Evolutionary conservation across 2,888 invertebrate genomes (phyloP).

Genomic region (Lochmaea crataegi): DNA sequence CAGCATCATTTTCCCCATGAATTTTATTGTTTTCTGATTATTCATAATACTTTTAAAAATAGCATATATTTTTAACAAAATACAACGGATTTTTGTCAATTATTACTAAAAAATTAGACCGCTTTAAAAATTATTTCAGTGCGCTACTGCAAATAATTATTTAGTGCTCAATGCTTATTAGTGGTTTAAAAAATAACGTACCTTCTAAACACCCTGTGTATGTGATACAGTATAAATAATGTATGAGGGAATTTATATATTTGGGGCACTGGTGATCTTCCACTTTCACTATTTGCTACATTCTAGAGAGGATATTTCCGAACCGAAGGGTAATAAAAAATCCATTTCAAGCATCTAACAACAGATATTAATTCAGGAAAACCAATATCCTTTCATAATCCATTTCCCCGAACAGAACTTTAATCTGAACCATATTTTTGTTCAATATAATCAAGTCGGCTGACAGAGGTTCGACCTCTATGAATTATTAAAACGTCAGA

Average conservation of each 20-base stretch:
- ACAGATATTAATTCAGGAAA: constrained; percentile 21
- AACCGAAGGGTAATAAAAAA: not conserved
- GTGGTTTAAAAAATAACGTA: not conserved
- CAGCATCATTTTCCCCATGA: too few relatives aligned
- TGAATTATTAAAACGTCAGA: constrained; percentile 37
- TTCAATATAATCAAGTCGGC: constrained; percentile 29
- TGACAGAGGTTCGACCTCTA: constrained; percentile 32
- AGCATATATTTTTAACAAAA: too few relatives aligned
- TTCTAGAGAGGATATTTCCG: not conserved
- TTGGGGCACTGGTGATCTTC: not conserved
- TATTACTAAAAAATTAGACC: too few relatives aligned
- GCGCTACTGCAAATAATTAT: too few relatives aligned
- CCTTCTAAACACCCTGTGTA: not conserved
- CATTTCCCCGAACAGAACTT: constrained; percentile 23
- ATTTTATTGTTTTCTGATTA: too few relatives aligned
- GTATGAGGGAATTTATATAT: not conserved
- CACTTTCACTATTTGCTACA: not conserved
- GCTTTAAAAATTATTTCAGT: too few relatives aligned
- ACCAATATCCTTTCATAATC: constrained; percentile 12
- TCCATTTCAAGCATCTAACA: constrained; percentile 8
- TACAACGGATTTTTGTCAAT: too few relatives aligned
- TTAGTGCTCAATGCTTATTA: too few relatives aligned
- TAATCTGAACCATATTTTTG: constrained; percentile 32
- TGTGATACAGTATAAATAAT: not conserved
- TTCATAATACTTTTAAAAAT: too few relatives aligned